Evolutionary conservation across 2,113 vertebrate species (phyloP).

Genomic region (Solea senegalensis): DNA sequence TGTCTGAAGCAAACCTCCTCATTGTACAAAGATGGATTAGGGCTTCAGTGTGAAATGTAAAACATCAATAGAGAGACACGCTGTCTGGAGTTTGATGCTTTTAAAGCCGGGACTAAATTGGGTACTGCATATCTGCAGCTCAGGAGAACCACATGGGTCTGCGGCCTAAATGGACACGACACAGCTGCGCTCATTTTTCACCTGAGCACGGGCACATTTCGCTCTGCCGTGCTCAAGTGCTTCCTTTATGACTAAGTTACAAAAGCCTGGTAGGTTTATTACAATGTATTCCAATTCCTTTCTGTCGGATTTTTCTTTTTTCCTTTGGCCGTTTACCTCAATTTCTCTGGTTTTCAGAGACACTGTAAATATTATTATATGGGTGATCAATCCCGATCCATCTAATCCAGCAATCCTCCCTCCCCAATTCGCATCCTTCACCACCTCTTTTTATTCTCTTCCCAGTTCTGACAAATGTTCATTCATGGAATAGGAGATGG

Average conservation of each 20-base stretch:
- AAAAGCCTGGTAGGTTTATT: constrained; percentile 7
- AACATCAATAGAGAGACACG: constrained; percentile 11
- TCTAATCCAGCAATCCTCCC: too few relatives aligned
- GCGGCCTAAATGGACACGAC: constrained; percentile 11
- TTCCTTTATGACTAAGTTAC: background rate
- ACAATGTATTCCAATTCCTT: background rate
- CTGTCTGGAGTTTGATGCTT: background rate
- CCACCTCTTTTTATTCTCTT: too few relatives aligned
- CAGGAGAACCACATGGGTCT: constrained; percentile 1
- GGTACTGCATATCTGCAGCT: background rate
- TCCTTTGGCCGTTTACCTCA: too few relatives aligned
- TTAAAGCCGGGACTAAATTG: constrained; percentile 4
- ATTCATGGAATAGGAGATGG: too few relatives aligned
- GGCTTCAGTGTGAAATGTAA: background rate
- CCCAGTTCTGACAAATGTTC: too few relatives aligned
- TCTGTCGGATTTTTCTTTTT: too few relatives aligned
- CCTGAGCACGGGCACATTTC: background rate
- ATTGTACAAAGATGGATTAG: constrained; percentile 1
- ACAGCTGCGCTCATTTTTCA: constrained; percentile 20
- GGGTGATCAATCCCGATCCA: too few relatives aligned
- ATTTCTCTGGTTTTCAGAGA: too few relatives aligned
- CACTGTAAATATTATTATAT: too few relatives aligned
- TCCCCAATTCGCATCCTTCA: too few relatives aligned
- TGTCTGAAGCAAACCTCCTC: background rate
- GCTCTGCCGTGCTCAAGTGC: background rate